Conservation (phyloP, 2,113 vertebrate genomes). For the Tinamus guttatus region DNA sequence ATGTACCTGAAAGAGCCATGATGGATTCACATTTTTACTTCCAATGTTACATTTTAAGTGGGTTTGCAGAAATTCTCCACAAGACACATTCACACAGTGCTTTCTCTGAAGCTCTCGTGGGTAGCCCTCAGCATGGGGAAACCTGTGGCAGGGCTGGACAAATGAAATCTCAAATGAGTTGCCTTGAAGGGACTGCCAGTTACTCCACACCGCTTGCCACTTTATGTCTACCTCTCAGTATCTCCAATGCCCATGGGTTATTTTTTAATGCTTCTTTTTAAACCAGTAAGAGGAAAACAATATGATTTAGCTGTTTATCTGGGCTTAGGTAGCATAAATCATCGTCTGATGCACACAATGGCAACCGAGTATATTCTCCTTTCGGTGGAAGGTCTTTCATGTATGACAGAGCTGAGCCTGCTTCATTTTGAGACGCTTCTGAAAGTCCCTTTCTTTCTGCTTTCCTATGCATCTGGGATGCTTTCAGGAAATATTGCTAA, state of each 20-base stretch:
- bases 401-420: background rate
- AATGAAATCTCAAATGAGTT: background rate
- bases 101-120: background rate
- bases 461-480: background rate
- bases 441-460: background rate
- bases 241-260: background rate
- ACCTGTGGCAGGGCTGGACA: background rate
- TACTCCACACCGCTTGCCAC: background rate
- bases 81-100: fast-evolving
- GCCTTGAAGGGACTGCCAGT: background rate
- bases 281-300: background rate
- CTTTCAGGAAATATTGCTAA: background rate
- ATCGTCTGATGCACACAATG: background rate
- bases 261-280: background rate
- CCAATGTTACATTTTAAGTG: background rate
- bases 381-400: background rate
- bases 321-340: background rate
- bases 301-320: background rate
- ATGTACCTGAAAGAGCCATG: background rate
- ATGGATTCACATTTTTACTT: background rate
- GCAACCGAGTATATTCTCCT: background rate
- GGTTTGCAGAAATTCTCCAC: background rate
- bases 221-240: background rate
- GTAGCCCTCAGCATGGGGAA: background rate
- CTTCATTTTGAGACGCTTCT: background rate